phyloP scores from a whole-genome alignment of 2,797 vertebrate species.

The Rhincodon typus region DNA sequence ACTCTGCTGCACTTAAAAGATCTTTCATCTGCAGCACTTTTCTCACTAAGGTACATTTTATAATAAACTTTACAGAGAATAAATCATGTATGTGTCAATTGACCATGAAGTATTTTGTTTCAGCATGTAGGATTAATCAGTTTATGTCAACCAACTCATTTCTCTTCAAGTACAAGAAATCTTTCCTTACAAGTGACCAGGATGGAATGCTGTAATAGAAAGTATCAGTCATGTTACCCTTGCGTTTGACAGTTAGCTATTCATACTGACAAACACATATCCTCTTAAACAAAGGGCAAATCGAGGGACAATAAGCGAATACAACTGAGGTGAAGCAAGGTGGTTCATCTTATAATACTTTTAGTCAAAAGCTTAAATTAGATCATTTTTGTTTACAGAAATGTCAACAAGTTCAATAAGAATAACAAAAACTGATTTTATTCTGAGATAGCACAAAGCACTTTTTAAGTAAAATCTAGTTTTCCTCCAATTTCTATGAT shows the following conservation, averaged over 20 bases:
- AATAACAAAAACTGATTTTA: background rate
- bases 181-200: constrained; percentile 25
- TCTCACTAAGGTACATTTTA: background rate
- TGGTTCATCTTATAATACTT: background rate
- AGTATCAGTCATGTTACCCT: constrained; percentile 8
- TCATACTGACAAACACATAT: background rate
- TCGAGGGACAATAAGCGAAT: background rate
- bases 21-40: background rate
- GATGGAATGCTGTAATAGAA: constrained; percentile 24
- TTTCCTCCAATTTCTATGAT: background rate
- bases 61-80: background rate
- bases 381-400: background rate
- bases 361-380: background rate
- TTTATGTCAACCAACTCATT: background rate
- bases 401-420: background rate
- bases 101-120: background rate
- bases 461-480: background rate
- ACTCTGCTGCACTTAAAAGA: background rate
- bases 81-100: background rate
- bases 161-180: constrained; percentile 26
- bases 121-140: background rate
- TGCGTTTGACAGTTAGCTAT: background rate
- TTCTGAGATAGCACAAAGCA: background rate
- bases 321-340: background rate
- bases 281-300: background rate